Base-by-base conservation (phyloP, 2,113 vertebrate species). In the Chloroceryle aenea region DNA sequence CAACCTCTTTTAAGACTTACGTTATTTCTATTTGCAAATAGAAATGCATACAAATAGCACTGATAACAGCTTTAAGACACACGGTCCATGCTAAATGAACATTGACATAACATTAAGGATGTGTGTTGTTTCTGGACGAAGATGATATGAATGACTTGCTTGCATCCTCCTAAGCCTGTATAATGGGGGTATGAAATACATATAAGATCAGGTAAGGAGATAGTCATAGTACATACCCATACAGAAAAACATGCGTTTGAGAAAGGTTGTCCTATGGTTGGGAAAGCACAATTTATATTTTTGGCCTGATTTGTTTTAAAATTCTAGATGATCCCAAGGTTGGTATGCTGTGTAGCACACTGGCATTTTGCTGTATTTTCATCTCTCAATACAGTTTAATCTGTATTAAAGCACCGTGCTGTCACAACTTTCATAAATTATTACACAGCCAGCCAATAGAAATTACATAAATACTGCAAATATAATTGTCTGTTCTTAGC, bases 391-490 rank as follows among this genome's bases (percentile, higher is more conserved):
- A 53, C 61, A 81, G 72, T 82, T 95, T 94, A 92, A 95, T 96
- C 88, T 93, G 86, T 87, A 77, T 94, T 95, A 96, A 96, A 95
- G 75, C 81, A 74, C 73, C 56, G 53, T 72, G 94, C 87, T 90
- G 90, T 95, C 95, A 94, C 77, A 94, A 86, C 88, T 87, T 96
- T 64, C 89, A 95, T 96, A 95, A 93, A 95, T 96, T 96, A 95
- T 91, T 95, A 89, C 90, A 59, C 27, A 95, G 73, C 32, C 69
- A 59, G 82, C 63, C 87, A 90, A 95, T 85, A 93, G 89, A 83
- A 96, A 97, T 95, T 91, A 87, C 59, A 79, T 91, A 96, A 92
- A 87, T 93, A 94, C 92, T 87, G 95, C 87, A 96, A 97, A 90
- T 95, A 93, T 87, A 95, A 96, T 95, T 12, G 1, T 84, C 59